Conservation (phyloP, 2,113 vertebrate genomes). For the rat (Rattus norvegicus) region GRCr8 NC_086020.1:207618001-207618500, state of each 20-base stretch:
- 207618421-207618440: neutral
- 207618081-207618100: neutral
- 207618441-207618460: neutral
- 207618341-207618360: neutral
- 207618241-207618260: too few species aligned
- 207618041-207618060: neutral
- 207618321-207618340: neutral
- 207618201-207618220: neutral
- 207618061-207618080: neutral
- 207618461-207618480: too few species aligned
- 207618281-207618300: neutral
- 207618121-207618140: neutral
- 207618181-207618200: neutral
- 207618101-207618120: neutral
- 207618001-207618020: neutral
- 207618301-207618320: neutral
- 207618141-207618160: neutral
- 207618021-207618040: neutral
- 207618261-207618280: neutral
- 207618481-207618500: neutral
- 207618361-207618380: neutral
- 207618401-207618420: neutral
- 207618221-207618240: too few species aligned
- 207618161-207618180: slow-evolving; percentile 21
- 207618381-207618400: neutral